Percentiles rank a stretch among this genome's conserved stretches.
Evolutionary conservation across 2,888 invertebrate genomes (phyloP).

Genomic region (Euplagia quadripunctaria): DNA sequence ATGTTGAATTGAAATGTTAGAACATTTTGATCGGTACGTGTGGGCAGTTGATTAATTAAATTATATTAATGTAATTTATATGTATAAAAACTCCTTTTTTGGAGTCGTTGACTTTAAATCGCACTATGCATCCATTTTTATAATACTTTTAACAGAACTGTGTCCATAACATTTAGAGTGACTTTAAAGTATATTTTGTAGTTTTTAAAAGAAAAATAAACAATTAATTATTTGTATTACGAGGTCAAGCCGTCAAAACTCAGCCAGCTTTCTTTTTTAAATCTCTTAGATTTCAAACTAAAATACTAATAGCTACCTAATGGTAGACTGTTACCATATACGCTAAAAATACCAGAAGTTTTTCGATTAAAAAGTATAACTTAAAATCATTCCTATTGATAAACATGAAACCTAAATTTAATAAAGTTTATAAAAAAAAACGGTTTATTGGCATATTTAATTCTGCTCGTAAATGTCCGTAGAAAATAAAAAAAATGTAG

Average conservation of each 20-base stretch:
- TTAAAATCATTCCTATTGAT: neutral
- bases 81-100: neutral
- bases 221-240: neutral
- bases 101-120: neutral
- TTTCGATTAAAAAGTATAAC: neutral
- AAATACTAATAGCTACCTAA: neutral
- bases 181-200: neutral
- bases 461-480: neutral
- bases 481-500: neutral
- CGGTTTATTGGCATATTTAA: neutral
- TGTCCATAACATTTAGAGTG: too few relatives aligned
- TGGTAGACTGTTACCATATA: neutral
- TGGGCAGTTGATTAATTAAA: conserved; percentile 4
- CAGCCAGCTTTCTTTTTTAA: neutral
- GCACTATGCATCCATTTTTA: neutral
- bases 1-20: conserved; percentile 26
- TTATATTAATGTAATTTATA: neutral
- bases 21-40: conserved; percentile 7
- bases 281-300: neutral
- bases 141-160: too few relatives aligned
- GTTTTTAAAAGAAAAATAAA: neutral
- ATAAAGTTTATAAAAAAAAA: neutral
- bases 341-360: neutral
- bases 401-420: too few relatives aligned
- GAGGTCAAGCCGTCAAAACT: neutral